phyloP scores from a whole-genome alignment of 2,888 invertebrate genomes.

The Phytoseiulus persimilis region DNA sequence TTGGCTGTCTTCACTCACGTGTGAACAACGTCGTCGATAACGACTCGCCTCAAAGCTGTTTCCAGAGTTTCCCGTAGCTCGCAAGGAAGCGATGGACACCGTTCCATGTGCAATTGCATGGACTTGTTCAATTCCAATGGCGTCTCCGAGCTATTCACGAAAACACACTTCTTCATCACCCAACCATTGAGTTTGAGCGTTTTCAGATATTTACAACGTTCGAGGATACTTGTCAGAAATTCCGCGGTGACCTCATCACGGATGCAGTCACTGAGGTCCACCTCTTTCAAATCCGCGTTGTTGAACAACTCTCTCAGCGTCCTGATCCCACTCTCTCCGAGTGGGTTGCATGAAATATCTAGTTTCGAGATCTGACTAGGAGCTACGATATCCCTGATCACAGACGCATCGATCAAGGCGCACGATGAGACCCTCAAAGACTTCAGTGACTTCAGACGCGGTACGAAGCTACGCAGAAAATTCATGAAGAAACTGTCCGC shows the following conservation, averaged over 20 bases:
- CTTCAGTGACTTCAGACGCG: background rate
- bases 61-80: background rate
- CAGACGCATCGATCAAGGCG: background rate
- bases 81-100: background rate
- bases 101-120: background rate
- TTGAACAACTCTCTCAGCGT: background rate
- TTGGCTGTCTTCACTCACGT: background rate
- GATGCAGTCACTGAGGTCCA: constrained; percentile 12
- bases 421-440: background rate
- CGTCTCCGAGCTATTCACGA: background rate
- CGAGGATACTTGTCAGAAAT: background rate
- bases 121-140: background rate
- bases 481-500: constrained; percentile 17
- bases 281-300: background rate
- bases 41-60: background rate
- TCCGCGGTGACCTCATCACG: background rate
- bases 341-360: constrained; percentile 1
- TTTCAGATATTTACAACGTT: background rate
- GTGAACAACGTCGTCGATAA: background rate
- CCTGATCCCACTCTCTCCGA: background rate
- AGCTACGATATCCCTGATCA: background rate
- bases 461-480: background rate
- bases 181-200: background rate
- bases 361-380: background rate
- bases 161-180: background rate